These are phyloP conservation scores for Neopipo cinnamomea DNA, from an alignment of 2,113 vertebrate genomes.

Conservation along the genomic window DNA sequence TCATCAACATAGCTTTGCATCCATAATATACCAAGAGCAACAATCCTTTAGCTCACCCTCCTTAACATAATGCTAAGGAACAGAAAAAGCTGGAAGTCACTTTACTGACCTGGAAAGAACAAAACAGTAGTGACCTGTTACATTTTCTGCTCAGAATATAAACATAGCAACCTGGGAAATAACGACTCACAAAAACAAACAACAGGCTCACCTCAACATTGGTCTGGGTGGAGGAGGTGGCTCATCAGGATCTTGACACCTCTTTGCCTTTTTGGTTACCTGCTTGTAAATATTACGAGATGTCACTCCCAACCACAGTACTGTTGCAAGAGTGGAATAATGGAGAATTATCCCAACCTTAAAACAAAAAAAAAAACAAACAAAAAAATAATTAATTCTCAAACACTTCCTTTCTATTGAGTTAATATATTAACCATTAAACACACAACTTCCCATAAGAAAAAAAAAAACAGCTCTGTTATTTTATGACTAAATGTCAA, in stretches of 20 bases:
- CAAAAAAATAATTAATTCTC: neutral
- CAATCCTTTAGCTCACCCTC: neutral
- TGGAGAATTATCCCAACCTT: conserved; percentile 96
- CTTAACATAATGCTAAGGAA: neutral
- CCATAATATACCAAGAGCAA: neutral
- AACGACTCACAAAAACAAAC: neutral
- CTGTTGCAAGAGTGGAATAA: conserved; percentile 93
- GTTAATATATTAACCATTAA: neutral
- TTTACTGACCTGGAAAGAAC: neutral
- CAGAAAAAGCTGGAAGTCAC: neutral
- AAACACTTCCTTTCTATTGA: neutral
- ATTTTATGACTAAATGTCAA: neutral
- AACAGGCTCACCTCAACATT: conserved; percentile 87
- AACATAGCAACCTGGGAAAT: neutral
- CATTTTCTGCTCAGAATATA: neutral
- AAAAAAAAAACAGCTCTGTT: neutral
- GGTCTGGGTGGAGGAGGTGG: conserved; percentile 91
- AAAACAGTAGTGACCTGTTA: neutral
- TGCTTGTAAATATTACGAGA: conserved; percentile 98
- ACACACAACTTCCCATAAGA: rapidly evolving
- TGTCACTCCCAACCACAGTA: conserved; percentile 93
- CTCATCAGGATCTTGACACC: conserved; percentile 93
- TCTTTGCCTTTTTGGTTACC: conserved; percentile 91
- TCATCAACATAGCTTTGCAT: neutral
- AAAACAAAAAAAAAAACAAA: neutral